Evolutionary conservation across 2,113 vertebrate genomes (phyloP), one percentile per base, ranked within the genome.

Genomic region (Tringa solitaria): DNA sequence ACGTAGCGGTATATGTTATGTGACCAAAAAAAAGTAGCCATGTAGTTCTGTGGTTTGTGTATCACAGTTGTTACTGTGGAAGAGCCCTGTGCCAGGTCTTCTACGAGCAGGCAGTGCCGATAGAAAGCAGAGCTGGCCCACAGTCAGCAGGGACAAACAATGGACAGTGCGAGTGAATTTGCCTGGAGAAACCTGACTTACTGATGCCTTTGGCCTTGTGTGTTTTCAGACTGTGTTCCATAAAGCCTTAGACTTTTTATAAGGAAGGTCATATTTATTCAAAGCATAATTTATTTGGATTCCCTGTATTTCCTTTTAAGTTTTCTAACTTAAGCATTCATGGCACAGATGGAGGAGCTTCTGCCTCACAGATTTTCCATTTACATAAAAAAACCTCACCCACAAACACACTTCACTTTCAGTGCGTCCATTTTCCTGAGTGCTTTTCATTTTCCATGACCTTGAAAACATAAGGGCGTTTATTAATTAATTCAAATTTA

Each of bases 401-500:
- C 76, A 77, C 74, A 84, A 88, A 79, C 69, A 84, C 68, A 75
- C 86, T 74, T 89, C 51, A 18, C 81, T 93, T 79, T 84, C 89
- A 94, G 43, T 88, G 89, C 89, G 88, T 83, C 90, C 63, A 28
- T 90, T 95, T 89, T 95, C 63, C 81, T 80, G 91, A 78, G 75
- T 81, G 89, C 84, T 60, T 96, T 94, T 97, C 68, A 93, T 95
- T 97, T 93, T 56, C 89, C n/a, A 5, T 96, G 95, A 95, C 96
- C 95, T 97, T 97, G 93, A 95, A 95, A 95, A 89, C 70, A 68
- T 79, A 32, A 94, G 91, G 87, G 43, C 27, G 0, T 93, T 95
- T 89, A 95, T 89, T 96, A 95, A 95, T 97, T 95, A 96, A 94
- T 95, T 95, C 87, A 63, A 9, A 91, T 95, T 96, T 93, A 91